phyloP scores from a whole-genome alignment of 2,113 vertebrate genomes.

The Ranitomeya variabilis region DNA sequence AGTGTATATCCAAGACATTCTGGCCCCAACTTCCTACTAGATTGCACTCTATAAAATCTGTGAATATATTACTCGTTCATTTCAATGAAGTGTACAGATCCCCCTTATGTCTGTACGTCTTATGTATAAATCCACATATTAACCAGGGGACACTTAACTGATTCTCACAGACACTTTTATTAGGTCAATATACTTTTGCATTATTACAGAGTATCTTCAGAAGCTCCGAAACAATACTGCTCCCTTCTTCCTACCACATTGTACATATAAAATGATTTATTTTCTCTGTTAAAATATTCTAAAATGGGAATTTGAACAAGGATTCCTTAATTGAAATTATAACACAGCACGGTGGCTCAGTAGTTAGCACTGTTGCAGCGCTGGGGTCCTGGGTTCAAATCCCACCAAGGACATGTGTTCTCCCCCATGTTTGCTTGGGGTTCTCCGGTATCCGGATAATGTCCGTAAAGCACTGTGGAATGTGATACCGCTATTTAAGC shows the following conservation, averaged over 20 bases:
- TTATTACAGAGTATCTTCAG: not conserved
- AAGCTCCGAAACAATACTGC: not conserved
- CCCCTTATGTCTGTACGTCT: not conserved
- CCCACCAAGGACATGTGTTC: too few species aligned
- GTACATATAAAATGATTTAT: not conserved
- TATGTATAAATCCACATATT: not conserved
- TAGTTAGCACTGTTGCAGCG: too few species aligned
- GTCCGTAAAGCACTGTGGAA: too few species aligned
- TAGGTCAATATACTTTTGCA: not conserved
- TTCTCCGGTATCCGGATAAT: too few species aligned
- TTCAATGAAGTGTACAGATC: constrained; percentile 29
- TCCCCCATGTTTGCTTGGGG: too few species aligned
- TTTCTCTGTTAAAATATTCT: not conserved
- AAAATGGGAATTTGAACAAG: not conserved
- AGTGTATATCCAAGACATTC: not conserved
- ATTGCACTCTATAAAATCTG: constrained; percentile 25
- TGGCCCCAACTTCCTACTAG: constrained; percentile 20
- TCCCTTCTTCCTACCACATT: not conserved
- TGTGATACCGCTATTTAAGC: too few species aligned
- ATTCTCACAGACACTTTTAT: not conserved
- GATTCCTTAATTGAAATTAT: not conserved
- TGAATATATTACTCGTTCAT: constrained; percentile 30
- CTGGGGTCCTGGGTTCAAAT: too few species aligned
- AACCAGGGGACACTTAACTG: not conserved
- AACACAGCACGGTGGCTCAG: too few species aligned